Conservation (phyloP, 2,113 vertebrate species). For the Orientallactaga bullata region DNA sequence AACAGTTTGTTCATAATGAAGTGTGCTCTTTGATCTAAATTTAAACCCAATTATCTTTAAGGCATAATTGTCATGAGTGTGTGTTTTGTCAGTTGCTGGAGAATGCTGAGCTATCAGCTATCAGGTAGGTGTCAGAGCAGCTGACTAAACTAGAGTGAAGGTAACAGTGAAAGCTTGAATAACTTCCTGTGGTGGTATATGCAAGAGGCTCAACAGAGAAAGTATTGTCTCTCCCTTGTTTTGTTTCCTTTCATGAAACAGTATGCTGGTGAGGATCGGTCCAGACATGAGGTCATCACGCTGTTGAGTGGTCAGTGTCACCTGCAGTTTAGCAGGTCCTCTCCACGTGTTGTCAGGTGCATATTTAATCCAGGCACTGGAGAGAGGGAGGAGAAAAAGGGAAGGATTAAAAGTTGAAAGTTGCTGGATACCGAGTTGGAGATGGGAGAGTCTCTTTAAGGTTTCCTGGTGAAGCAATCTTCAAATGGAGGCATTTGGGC, state of each 20-base stretch:
- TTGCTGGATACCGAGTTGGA: not conserved
- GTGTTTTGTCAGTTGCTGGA: not conserved
- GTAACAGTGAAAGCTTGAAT: not conserved
- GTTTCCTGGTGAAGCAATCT: not conserved
- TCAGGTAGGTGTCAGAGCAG: not conserved
- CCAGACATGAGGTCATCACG: not conserved
- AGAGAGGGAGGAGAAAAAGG: no score
- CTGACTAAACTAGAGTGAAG: not conserved
- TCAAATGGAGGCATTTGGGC: not conserved
- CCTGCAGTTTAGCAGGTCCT: not conserved
- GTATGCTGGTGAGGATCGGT: rapidly evolving
- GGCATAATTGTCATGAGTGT: not conserved
- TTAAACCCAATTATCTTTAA: slow-evolving; percentile 1
- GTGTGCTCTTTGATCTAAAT: slow-evolving; percentile 27
- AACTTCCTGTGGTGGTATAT: not conserved
- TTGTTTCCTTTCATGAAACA: not conserved
- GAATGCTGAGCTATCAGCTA: not conserved
- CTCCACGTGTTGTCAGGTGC: not conserved
- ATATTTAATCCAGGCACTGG: not conserved
- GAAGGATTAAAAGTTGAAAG: not conserved
- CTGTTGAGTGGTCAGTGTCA: not conserved
- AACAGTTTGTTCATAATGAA: slow-evolving; percentile 18
- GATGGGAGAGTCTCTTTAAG: not conserved
- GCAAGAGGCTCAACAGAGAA: not conserved
- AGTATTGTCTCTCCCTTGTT: not conserved